Percentiles rank a stretch among this genome's conserved stretches.
Evolutionary conservation across 2,113 vertebrate genomes (phyloP).

Genomic region (Paramormyrops kingsleyae): DNA sequence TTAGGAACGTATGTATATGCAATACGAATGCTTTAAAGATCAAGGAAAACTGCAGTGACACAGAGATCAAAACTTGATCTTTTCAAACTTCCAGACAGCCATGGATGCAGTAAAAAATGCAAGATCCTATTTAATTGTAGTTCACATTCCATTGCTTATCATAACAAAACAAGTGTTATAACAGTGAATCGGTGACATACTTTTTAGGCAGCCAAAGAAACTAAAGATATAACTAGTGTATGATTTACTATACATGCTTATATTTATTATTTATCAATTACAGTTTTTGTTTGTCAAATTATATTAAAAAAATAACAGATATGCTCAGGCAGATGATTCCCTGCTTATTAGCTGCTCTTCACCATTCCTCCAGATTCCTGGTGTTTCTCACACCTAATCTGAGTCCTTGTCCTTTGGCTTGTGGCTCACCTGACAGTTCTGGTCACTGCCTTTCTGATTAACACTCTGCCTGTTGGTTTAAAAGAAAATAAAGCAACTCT

Average conservation of each 20-base stretch:
- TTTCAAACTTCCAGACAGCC: not conserved
- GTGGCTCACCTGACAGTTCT: not conserved
- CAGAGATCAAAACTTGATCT: not conserved
- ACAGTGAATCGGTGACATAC: not conserved
- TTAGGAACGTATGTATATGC: not conserved
- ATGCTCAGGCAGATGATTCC: not conserved
- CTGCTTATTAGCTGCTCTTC: not conserved
- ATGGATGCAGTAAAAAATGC: not conserved
- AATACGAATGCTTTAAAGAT: not conserved
- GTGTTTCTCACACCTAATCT: not conserved
- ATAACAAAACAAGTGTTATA: not conserved
- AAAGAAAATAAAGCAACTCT: slow-evolving; percentile 14
- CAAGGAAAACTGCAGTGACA: not conserved
- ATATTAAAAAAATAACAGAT: not conserved
- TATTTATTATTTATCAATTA: not conserved
- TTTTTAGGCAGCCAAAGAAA: not conserved
- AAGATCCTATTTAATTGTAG: not conserved
- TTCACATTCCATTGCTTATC: not conserved
- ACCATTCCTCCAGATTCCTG: not conserved
- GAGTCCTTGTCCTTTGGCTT: not conserved
- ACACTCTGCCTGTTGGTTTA: not conserved
- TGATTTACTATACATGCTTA: not conserved
- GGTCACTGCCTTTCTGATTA: not conserved
- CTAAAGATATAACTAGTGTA: not conserved
- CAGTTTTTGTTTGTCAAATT: not conserved